phyloP scores from a whole-genome alignment of 2,888 invertebrate genomes.

The Chorisops tibialis region DNA sequence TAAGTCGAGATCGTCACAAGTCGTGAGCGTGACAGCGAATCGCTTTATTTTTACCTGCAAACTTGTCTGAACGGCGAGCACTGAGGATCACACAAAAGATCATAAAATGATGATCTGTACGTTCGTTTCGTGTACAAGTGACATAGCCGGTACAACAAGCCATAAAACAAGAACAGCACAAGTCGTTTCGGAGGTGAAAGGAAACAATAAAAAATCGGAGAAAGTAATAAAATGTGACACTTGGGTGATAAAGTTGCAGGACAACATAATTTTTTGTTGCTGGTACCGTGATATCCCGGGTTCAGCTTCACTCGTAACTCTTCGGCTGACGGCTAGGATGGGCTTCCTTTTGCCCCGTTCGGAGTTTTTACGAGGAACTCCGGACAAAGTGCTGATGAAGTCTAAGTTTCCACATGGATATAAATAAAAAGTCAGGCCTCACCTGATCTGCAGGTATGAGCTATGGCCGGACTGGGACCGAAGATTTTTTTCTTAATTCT shows the following conservation, averaged over 20 bases:
- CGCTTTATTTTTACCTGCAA: no score
- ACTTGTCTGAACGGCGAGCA: no score
- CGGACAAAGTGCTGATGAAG: no score
- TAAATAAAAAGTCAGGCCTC: not conserved
- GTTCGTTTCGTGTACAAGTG: no score
- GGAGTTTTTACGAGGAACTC: no score
- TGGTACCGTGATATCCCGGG: slow-evolving; percentile 23
- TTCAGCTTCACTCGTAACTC: slow-evolving; percentile 28
- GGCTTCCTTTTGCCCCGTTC: slow-evolving; percentile 19
- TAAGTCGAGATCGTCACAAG: no score
- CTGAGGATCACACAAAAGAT: no score
- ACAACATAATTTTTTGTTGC: slow-evolving; percentile 31
- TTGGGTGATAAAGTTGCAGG: slow-evolving; percentile 36
- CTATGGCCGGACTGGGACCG: not conserved
- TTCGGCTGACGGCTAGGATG: slow-evolving; percentile 27
- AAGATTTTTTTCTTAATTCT: slow-evolving; percentile 8
- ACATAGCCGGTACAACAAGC: no score
- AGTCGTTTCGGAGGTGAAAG: slow-evolving; percentile 24
- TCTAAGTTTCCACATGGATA: not conserved
- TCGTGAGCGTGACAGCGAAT: no score
- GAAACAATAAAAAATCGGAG: slow-evolving; percentile 35
- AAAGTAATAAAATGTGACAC: slow-evolving; percentile 37
- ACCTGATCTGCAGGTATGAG: not conserved
- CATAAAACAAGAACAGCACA: no score
- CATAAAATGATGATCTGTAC: no score